phyloP scores from a whole-genome alignment of 2,113 vertebrate genomes.

The Chaenocephalus aceratus region DNA sequence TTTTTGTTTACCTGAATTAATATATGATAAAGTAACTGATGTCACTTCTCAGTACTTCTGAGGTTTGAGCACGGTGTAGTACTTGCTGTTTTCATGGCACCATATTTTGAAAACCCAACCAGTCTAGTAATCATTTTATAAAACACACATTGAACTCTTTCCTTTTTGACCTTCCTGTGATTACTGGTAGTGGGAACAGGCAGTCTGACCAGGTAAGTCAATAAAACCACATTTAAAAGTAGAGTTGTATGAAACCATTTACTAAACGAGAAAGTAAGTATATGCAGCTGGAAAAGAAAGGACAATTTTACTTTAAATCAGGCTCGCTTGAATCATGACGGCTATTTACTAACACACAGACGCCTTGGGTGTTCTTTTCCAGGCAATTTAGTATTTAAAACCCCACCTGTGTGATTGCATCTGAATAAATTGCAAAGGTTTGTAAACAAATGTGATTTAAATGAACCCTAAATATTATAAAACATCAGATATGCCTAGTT shows the following conservation, averaged over 20 bases:
- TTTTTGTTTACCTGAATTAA: background rate
- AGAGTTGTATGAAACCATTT: slow-evolving; percentile 1
- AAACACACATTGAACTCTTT: background rate
- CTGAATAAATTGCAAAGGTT: slow-evolving; percentile 1
- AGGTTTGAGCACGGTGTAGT: background rate
- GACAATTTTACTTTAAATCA: background rate
- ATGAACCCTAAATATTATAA: background rate
- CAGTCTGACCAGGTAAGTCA: background rate
- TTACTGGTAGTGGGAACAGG: slow-evolving; percentile 13
- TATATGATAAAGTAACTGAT: background rate
- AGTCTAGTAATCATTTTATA: background rate
- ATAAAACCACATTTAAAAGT: background rate
- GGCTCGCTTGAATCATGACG: slow-evolving; percentile 24
- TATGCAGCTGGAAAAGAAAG: slow-evolving; percentile 16
- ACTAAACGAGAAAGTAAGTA: background rate
- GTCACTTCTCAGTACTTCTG: too few species aligned
- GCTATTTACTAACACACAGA: slow-evolving; percentile 14
- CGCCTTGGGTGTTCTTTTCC: slow-evolving; percentile 3
- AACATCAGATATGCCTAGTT: background rate
- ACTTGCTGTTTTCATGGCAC: background rate
- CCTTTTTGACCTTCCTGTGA: slow-evolving; percentile 1
- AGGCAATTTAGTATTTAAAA: slow-evolving; percentile 5
- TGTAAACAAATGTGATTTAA: background rate
- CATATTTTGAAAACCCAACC: background rate
- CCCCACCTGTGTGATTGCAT: background rate